phyloP scores from a whole-genome alignment of 2,797 vertebrate genomes.

The Parauchenoglanis punctatus region DNA sequence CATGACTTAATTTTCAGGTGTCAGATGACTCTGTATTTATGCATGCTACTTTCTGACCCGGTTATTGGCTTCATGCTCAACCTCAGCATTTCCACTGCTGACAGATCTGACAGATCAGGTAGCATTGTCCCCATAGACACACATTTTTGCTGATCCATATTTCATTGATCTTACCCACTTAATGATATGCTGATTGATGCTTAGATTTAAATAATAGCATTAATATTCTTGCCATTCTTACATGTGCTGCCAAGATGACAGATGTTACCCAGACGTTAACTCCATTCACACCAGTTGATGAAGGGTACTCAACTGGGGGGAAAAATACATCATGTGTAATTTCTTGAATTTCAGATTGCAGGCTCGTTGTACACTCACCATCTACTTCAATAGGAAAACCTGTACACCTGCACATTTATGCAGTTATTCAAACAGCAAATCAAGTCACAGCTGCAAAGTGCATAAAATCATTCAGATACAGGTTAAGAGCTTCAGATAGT shows the following conservation, averaged over 20 bases:
- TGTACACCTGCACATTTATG: background rate
- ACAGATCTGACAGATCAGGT: conserved; percentile 40
- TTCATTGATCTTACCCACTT: conserved; percentile 46
- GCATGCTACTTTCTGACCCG: conserved; percentile 18
- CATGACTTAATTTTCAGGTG: conserved; percentile 27
- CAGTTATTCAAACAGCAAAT: background rate
- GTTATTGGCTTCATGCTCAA: conserved; percentile 39
- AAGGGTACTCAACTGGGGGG: background rate
- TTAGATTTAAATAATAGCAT: conserved; percentile 41
- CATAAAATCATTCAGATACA: background rate
- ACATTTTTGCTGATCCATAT: conserved; percentile 51
- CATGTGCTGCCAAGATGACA: conserved; percentile 16
- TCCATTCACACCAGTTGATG: conserved; percentile 14
- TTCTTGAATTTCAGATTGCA: background rate
- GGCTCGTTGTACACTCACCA: background rate
- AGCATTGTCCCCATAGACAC: conserved; percentile 36
- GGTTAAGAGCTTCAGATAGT: background rate
- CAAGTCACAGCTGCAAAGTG: background rate
- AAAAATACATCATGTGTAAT: background rate
- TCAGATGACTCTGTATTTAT: conserved; percentile 41
- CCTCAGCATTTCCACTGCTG: conserved; percentile 44
- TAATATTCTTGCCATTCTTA: background rate
- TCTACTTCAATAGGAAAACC: background rate
- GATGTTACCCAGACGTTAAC: conserved; percentile 7
- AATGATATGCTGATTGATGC: conserved; percentile 37